A percentile compares a stretch with the other conserved stretches of the same genome.
phyloP scores from a whole-genome alignment of 1,140 invertebrate genomes.

The Popillia japonica region DNA sequence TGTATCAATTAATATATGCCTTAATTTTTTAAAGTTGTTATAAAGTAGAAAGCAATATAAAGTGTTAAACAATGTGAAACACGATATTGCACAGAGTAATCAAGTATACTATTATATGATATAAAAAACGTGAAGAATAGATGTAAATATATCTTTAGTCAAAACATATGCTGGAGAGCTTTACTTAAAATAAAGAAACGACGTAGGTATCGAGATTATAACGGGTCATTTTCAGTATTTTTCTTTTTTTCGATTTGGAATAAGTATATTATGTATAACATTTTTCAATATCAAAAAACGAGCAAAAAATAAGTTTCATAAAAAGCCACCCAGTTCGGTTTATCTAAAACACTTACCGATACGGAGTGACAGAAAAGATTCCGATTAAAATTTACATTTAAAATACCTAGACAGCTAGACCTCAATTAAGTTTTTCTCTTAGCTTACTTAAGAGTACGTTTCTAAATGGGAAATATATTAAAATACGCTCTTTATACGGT shows the following conservation, averaged over 20 bases:
- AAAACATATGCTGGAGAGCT: background rate
- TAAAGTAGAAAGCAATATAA: background rate
- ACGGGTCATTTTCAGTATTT: conserved; percentile 23
- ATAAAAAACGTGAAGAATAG: conserved; percentile 30
- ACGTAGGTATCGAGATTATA: conserved; percentile 25
- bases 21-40: conserved; percentile 22
- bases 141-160: conserved; percentile 36
- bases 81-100: conserved; percentile 19
- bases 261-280: background rate
- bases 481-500: background rate
- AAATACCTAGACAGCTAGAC: conserved; percentile 24
- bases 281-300: conserved; percentile 17
- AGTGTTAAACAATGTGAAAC: background rate
- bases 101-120: background rate
- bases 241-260: background rate
- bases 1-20: conserved; percentile 6
- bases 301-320: background rate
- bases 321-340: conserved; percentile 36
- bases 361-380: conserved; percentile 28
- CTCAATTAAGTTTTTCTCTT: background rate
- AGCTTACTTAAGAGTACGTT: conserved; percentile 21
- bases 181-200: conserved; percentile 6
- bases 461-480: conserved; percentile 26
- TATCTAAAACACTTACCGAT: conserved; percentile 43
- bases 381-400: conserved; percentile 24